These are phyloP conservation scores for Acanthosepion esculentum DNA, from an alignment of 2,888 invertebrate genomes.

Conservation along the genomic window DNA sequence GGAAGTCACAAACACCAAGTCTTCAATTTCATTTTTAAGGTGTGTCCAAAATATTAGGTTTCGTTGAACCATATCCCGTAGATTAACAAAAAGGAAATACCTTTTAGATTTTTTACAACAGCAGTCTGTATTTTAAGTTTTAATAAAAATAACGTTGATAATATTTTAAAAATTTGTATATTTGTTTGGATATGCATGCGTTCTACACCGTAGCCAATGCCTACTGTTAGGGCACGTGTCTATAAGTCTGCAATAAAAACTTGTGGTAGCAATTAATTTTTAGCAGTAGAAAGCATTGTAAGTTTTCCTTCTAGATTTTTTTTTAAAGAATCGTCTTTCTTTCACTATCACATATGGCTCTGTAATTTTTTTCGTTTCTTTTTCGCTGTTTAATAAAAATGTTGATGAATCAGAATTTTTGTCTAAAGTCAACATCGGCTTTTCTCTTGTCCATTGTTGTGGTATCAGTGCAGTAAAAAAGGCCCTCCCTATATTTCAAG, in stretches of 20 bases:
- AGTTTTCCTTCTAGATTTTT: background rate
- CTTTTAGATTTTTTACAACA: no score
- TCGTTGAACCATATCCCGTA: no score
- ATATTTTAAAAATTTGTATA: background rate
- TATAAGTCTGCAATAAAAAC: background rate
- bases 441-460: constrained; percentile 15
- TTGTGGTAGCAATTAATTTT: no score
- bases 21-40: no score
- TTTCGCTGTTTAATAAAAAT: background rate
- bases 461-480: background rate
- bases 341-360: no score
- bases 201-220: background rate
- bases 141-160: no score
- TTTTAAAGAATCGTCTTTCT: background rate
- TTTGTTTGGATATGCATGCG: background rate
- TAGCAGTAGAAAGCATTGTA: background rate
- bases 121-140: no score
- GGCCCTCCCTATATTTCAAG: background rate
- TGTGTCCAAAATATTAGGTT: no score
- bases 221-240: background rate
- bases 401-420: constrained; percentile 23
- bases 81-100: no score
- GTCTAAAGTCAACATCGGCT: background rate
- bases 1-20: no score
- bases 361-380: background rate